These are phyloP conservation scores for Cosmia trapezina DNA, from an alignment of 2,888 invertebrate genomes.

Conservation along the genomic window DNA sequence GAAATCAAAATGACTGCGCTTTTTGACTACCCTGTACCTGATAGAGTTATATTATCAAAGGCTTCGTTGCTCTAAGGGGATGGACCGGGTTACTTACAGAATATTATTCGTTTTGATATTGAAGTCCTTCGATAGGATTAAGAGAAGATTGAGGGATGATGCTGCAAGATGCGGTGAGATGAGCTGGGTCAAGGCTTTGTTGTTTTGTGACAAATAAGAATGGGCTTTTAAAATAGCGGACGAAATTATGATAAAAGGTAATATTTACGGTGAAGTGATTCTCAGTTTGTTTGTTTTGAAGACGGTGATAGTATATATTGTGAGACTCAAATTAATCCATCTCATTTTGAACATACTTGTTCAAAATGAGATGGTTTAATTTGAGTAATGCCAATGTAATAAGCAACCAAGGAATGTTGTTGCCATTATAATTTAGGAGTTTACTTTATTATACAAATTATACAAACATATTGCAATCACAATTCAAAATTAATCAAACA, in stretches of 20 bases:
- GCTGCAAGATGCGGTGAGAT: slow-evolving; percentile 9
- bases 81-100: slow-evolving; percentile 43
- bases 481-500: background rate
- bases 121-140: slow-evolving; percentile 38
- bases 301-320: background rate
- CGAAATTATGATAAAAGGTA: background rate
- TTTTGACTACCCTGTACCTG: slow-evolving; percentile 68
- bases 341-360: too few species aligned
- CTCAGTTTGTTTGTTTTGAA: background rate
- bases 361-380: too few species aligned
- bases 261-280: background rate
- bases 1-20: slow-evolving; percentile 68
- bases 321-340: too few species aligned
- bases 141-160: slow-evolving; percentile 32
- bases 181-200: background rate
- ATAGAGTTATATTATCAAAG: slow-evolving; percentile 78
- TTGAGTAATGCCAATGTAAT: too few species aligned
- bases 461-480: background rate
- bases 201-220: slow-evolving; percentile 17
- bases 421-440: background rate
- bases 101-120: slow-evolving; percentile 57
- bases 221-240: background rate
- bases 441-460: too few species aligned
- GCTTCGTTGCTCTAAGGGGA: slow-evolving; percentile 66
- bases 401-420: background rate